Percentiles rank a stretch among this genome's conserved stretches.
Evolutionary conservation across 2,888 invertebrate genomes (phyloP).

Genomic region (Tipula unca): DNA sequence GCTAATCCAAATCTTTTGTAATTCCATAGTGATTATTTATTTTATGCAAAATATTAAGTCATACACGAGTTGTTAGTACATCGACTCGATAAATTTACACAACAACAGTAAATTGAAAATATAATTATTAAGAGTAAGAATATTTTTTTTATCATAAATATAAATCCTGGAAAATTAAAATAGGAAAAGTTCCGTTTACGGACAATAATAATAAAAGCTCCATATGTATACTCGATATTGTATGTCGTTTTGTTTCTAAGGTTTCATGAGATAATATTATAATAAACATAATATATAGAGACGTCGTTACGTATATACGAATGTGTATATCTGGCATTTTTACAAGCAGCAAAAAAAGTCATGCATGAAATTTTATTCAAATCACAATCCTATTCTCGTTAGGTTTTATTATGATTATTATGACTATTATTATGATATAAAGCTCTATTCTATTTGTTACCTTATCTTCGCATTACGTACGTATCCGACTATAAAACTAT

Average conservation of each 20-base stretch:
- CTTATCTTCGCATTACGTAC: not conserved
- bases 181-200: not conserved
- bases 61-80: not conserved
- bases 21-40: not conserved
- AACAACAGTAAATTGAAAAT: not conserved
- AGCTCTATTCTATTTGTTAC: not conserved
- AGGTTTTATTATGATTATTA: slow-evolving; percentile 8
- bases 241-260: not conserved
- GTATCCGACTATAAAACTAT: not conserved
- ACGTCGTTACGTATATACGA: not conserved
- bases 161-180: too few species aligned
- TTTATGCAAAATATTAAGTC: not conserved
- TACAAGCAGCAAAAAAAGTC: not conserved
- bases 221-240: not conserved
- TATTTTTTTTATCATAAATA: not conserved
- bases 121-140: not conserved
- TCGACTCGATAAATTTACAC: not conserved
- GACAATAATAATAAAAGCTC: not conserved
- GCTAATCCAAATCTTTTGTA: not conserved
- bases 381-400: slow-evolving; percentile 8
- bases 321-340: not conserved
- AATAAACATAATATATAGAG: not conserved
- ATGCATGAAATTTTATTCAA: not conserved
- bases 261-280: not conserved
- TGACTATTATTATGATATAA: slow-evolving; percentile 9